A percentile compares a stretch with the other conserved stretches of the same genome.
phyloP scores from a whole-genome alignment of 1,140 invertebrate species.

The Diachasma alloeum region DNA sequence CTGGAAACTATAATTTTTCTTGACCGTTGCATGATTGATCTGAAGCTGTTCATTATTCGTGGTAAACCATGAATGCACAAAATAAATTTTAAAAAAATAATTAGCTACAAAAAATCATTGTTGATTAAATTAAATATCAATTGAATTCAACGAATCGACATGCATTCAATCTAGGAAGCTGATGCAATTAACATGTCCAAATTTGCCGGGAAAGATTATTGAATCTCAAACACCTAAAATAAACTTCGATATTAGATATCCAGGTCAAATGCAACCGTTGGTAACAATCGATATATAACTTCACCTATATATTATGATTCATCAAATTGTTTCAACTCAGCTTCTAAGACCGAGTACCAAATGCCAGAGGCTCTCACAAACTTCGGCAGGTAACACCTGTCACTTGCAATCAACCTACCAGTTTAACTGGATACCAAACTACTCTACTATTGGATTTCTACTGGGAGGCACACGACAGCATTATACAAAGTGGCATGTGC shows the following conservation, averaged over 20 bases:
- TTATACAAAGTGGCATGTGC: slow-evolving; percentile 1
- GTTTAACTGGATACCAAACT: slow-evolving; percentile 38
- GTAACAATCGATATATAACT: background rate
- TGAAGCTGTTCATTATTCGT: too few species aligned
- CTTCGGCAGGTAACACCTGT: slow-evolving; percentile 45
- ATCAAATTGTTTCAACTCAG: background rate
- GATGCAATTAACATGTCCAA: too few species aligned
- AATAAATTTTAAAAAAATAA: too few species aligned
- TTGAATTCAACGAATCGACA: too few species aligned
- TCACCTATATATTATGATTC: slow-evolving; percentile 6
- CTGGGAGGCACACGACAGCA: background rate
- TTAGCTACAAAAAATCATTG: too few species aligned
- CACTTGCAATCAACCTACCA: slow-evolving; percentile 45
- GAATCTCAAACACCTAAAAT: too few species aligned
- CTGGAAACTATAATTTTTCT: too few species aligned
- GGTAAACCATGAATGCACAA: too few species aligned
- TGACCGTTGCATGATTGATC: too few species aligned
- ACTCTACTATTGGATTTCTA: slow-evolving; percentile 3
- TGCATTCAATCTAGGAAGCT: too few species aligned
- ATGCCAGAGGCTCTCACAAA: slow-evolving; percentile 34
- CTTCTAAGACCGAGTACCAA: background rate
- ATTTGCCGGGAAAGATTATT: too few species aligned
- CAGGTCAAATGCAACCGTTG: background rate
- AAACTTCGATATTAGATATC: background rate
- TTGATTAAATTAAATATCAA: too few species aligned